A percentile compares a stretch with the other conserved stretches of the same genome.
Conservation (phyloP, 1,140 invertebrate species). For the Aphelenchoides avenae region DNA sequence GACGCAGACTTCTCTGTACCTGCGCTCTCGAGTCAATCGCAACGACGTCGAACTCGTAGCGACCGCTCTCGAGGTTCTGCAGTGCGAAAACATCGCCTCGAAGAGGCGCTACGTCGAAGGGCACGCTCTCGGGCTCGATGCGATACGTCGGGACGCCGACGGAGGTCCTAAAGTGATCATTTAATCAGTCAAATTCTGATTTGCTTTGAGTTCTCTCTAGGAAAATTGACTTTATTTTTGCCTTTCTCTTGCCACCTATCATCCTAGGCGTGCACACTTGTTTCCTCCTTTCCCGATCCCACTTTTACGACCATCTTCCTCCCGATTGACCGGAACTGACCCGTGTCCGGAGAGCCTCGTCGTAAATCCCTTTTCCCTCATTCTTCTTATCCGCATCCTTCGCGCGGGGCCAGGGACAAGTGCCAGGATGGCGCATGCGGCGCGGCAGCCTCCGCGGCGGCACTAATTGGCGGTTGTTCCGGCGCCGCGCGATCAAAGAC, state of each 20-base stretch:
- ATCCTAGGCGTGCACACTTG: not conserved
- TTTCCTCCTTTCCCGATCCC: not conserved
- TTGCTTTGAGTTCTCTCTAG: too few relatives aligned
- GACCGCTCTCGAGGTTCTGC: slow-evolving; percentile 6
- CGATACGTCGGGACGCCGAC: slow-evolving; percentile 28
- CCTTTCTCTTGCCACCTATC: slow-evolving; percentile 1
- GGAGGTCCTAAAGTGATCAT: slow-evolving; percentile 32
- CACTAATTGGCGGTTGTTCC: too few relatives aligned
- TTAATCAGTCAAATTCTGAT: too few relatives aligned
- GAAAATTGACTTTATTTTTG: slow-evolving; percentile 22
- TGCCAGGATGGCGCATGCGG: too few relatives aligned
- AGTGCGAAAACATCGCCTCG: slow-evolving; percentile 36
- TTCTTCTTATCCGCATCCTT: too few relatives aligned
- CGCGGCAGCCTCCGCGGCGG: too few relatives aligned
- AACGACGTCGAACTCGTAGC: slow-evolving; percentile 35
- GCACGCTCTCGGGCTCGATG: slow-evolving; percentile 32
- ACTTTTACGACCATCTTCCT: not conserved
- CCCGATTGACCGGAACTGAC: not conserved
- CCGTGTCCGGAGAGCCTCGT: not conserved
- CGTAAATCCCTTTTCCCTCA: not conserved
- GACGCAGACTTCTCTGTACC: not conserved
- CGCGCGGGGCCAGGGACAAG: too few relatives aligned
- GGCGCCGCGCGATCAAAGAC: too few relatives aligned
- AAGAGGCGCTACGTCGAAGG: slow-evolving; percentile 40
- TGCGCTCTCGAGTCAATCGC: slow-evolving; percentile 39